These are phyloP conservation scores for Exephanes ischioxanthus DNA, from an alignment of 2,888 invertebrate species.

Conservation along the genomic window DNA sequence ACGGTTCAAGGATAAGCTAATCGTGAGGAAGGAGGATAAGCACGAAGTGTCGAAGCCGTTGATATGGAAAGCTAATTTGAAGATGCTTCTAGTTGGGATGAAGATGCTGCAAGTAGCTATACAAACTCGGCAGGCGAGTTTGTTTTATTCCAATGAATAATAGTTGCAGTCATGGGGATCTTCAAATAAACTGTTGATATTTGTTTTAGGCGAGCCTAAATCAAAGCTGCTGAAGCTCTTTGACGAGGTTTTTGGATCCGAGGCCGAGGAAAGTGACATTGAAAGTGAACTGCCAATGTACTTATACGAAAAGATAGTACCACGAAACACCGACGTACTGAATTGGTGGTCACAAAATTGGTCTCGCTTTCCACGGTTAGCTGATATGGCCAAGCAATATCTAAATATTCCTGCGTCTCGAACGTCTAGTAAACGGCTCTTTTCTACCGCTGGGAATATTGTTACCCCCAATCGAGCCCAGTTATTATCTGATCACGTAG, in stretches of 20 bases:
- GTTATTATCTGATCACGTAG: background rate
- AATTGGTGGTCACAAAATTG: slow-evolving; percentile 4
- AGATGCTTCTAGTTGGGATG: background rate
- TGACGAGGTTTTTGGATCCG: background rate
- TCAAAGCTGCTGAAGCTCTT: background rate
- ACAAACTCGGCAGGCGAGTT: background rate
- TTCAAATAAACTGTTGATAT: background rate
- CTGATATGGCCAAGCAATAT: background rate
- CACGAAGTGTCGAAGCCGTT: background rate
- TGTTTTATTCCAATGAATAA: slow-evolving; percentile 6
- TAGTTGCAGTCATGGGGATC: background rate
- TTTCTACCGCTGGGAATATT: background rate
- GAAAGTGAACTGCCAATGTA: background rate
- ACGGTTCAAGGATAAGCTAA: background rate
- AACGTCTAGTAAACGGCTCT: background rate
- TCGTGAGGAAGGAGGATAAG: background rate
- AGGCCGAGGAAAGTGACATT: background rate
- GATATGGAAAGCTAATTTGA: background rate
- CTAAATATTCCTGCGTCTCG: background rate
- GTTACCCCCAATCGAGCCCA: background rate
- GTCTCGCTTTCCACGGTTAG: background rate
- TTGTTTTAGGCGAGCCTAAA: background rate
- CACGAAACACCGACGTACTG: background rate
- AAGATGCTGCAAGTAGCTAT: background rate
- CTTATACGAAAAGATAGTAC: background rate